A percentile compares a stretch with the other conserved stretches of the same genome.
These are phyloP conservation scores for Acanthacorydalis orientalis DNA, from an alignment of 2,888 invertebrate genomes.

Conservation along the genomic window DNA sequence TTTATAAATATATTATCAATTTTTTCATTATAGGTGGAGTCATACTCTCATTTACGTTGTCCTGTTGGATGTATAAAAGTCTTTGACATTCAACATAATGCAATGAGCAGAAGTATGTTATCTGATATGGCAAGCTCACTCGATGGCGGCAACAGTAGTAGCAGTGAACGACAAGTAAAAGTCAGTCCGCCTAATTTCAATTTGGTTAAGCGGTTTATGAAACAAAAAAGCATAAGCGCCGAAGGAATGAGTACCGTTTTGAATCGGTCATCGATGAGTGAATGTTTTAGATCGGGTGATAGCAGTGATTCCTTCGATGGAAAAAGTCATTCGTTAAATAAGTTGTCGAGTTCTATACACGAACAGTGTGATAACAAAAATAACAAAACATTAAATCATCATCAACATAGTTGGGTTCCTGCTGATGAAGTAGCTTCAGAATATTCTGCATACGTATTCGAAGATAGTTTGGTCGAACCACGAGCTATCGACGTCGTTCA, in stretches of 20 bases:
- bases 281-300: constrained; percentile 42
- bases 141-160: constrained; percentile 20
- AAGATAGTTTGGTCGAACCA: constrained; percentile 31
- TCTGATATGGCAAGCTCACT: constrained; percentile 28
- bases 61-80: constrained; percentile 22
- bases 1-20: too few species aligned
- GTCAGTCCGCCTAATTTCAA: constrained; percentile 57
- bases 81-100: constrained; percentile 27
- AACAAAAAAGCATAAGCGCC: constrained; percentile 70
- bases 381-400: constrained; percentile 1
- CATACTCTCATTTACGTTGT: constrained; percentile 6
- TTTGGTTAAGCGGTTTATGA: constrained; percentile 75
- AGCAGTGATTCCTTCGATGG: constrained; percentile 37
- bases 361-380: constrained; percentile 2
- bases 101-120: constrained; percentile 17
- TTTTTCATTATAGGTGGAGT: constrained; percentile 5
- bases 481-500: constrained; percentile 21
- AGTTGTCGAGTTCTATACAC: not conserved
- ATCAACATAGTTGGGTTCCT: not conserved
- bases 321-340: constrained; percentile 18
- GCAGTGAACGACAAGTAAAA: constrained; percentile 11
- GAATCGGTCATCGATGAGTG: constrained; percentile 56
- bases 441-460: constrained; percentile 13
- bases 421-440: constrained; percentile 5
- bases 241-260: constrained; percentile 47